Base-by-base conservation (phyloP, 1,140 invertebrate species). In the Microplitis demolitor region DNA sequence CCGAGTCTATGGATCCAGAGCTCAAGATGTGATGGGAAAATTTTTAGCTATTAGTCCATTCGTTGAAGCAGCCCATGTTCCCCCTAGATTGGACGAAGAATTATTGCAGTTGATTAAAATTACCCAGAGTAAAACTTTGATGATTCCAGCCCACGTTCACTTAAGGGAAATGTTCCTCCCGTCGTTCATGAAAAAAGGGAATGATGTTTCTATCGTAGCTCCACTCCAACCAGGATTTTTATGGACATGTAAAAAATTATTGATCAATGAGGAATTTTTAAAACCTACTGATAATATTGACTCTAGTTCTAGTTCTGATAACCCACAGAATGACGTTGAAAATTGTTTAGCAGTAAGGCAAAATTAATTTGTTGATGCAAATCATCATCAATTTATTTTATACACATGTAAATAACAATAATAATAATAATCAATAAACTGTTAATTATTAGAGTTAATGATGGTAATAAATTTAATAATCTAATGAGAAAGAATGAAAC, bases 401-500 rank as follows among this genome's bases (percentile, higher is more conserved):
- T 5, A 66, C 61, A 64, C 53, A 13, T 35, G 67, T 71, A 24
- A 39, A 9, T 14, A 64, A 58, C 8, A 67, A 68, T 31, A 64
- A 58, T 13, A 67, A 68, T 31, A 33, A 54, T 35, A 56, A 53
- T 74, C 39, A 76, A 39, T 45, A 66, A 64, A 69, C 16, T 11
- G 6, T 45, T 58, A 69, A 70, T 70, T 63, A 60, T 61, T 51
- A 54, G 51, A 35, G 69, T 68, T 60, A 8, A 16, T 54, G 33
- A 45, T 62, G 68, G n/a, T 72, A 51, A 13, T 72, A 54, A 33
- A 70, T 73, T 9, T 66, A 45, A 54, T 66, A 66, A 39, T 34
- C 75, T 87, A 95, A 85, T 95, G 94, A 33, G 90, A 88, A 5
- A 94, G 80, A 5, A 92, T 89, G 85, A 90, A 89, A 85, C 90